Base-by-base conservation (phyloP, 1,140 invertebrate species). In the Diachasmimorpha longicaudata region DNA sequence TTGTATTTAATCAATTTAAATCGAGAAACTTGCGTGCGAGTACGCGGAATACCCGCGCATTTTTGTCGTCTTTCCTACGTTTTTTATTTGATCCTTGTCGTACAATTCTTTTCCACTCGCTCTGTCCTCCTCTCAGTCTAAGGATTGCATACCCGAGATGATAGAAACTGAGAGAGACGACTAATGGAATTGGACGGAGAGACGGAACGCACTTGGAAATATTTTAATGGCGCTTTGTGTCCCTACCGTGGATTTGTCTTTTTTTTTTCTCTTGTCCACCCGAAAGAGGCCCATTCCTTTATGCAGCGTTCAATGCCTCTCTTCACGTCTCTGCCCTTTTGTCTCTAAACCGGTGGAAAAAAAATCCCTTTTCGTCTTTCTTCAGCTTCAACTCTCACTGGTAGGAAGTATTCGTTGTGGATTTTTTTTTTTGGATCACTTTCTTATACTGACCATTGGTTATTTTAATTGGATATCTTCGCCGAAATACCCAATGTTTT, bases 401-500 rank as follows among this genome's bases (percentile, higher is more conserved):
- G 66, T 16, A 68, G 55, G 25, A 52, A 63, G 52, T 23, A 13
- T 72, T 77, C 76, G 76, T 77, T 74, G 70, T 74, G 52, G 42
- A 73, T 68, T 39, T 39, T 68, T 16, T 14, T n/a, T 68, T 68
- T 68, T 66, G 25, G 66, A 42, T 71, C 72, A 68, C 74, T 75
- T 52, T 74, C 67, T 48, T 68, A 66, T 77, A 72, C 66, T 77
- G 81, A 81, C 83, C 82, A 82, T 84, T 83, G 81, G 86, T 85
- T 87, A 88, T 86, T 89, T 88, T 89, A 89, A 89, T 89, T 89
- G 88, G 88, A 88, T 88, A 86, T 87, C 87, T 86, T 83, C 79
- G 77, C 77, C 78, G 77, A 81, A 81, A 76, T 77, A 39, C 66
- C 36, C 9, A 16, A n/a, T 14, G 31, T 39, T 68, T 39, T 68